Base-by-base conservation (phyloP, 2,888 invertebrate genomes). In the Pocota personata region DNA sequence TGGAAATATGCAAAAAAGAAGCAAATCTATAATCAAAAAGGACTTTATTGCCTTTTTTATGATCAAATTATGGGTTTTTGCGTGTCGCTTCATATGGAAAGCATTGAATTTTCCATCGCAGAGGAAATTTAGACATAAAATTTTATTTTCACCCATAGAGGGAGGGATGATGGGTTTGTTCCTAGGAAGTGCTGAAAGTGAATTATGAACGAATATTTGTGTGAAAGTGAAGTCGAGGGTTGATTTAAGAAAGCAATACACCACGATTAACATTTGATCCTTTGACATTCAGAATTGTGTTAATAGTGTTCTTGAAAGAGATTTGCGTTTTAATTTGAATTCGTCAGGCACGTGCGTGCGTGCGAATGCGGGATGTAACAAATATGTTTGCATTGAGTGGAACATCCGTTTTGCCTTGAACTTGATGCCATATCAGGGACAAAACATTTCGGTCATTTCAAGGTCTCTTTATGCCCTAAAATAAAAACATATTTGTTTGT, bases 11-110 rank as follows among this genome's bases (percentile, higher is more conserved):
- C 43, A 16, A 48, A 58, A 71, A 60, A 50, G 37, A 14, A 73
- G 52, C 48, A 73, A 73, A 73, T 62, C 73, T 40, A 73, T 73
- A 52, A 62, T 62, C 73, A 52, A 73, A 66, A 60, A 52, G 73
- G 62, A 62, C 62, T 52, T 62, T 73, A 62, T 52, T 73, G 52
- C 62, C 27, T 43, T 62, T 62, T 52, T 73, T 62, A 73, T 52
- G 52, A 62, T 43, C 52, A 62, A 62, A 73, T 52, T 73, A 62
- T 52, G 50, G 40, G 37, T 32, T 52, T 73, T 62, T 52, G 52
- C 43, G 43, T 10, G n/a, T 30, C 69, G 69, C 43, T 55, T 40
- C 55, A 69, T 55, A 52, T 40, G 14, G 24, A 40, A 40, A 43
- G 55, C 35, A 52, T 67, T 24, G 14, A 52, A 52, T 52, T 52